Evolutionary conservation across 2,888 invertebrate species (phyloP).

Genomic region (Tetramorium bicarinatum): DNA sequence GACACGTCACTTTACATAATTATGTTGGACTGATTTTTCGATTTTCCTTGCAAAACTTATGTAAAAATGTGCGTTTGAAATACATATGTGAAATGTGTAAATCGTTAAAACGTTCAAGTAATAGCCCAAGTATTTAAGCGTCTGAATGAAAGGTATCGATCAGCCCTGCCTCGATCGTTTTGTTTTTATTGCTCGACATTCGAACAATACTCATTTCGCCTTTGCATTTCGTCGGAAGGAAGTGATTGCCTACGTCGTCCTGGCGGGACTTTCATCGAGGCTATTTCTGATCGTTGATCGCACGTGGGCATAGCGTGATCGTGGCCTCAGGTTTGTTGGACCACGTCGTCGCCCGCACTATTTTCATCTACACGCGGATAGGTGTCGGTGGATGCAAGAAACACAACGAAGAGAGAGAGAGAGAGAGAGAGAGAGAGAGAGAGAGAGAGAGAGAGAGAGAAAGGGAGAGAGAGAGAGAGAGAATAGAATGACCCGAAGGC

Average conservation of each 20-base stretch:
- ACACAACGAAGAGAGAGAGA: conserved; percentile 4
- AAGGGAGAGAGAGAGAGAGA: neutral
- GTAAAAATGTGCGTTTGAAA: neutral
- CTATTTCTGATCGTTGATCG: conserved; percentile 45
- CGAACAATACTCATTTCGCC: neutral
- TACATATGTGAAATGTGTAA: neutral
- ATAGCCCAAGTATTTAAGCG: neutral
- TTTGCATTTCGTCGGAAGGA: conserved; percentile 27
- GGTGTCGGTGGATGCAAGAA: conserved; percentile 46
- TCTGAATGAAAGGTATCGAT: neutral
- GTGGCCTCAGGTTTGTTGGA: conserved; percentile 21
- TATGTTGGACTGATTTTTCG: neutral
- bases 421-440: neutral
- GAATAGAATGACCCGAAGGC: conserved; percentile 33
- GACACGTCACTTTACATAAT: neutral
- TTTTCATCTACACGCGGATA: conserved; percentile 33
- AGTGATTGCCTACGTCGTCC: conserved; percentile 29
- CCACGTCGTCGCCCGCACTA: conserved; percentile 41
- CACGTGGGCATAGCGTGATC: conserved; percentile 31
- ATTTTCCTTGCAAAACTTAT: neutral
- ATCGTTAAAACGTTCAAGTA: neutral
- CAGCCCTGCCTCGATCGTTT: neutral
- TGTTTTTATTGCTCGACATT: neutral
- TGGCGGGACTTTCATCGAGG: conserved; percentile 16
- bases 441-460: neutral